Conservation (phyloP, 2,113 vertebrate species). For the Bufo bufo region DNA sequence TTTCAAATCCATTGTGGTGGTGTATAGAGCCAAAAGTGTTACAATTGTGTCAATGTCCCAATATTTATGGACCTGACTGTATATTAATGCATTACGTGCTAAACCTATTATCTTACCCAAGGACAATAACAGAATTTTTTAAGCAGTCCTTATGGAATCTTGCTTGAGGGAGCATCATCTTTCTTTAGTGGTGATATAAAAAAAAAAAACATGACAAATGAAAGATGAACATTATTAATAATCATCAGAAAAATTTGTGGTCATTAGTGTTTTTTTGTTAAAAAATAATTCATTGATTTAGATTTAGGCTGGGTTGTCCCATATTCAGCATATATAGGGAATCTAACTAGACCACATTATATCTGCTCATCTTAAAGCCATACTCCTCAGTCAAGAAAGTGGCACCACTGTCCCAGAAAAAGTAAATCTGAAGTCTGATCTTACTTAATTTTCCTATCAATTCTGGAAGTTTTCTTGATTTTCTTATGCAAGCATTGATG, state of each 20-base stretch:
- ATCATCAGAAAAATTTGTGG: too few species aligned
- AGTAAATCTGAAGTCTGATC: constrained; percentile 2
- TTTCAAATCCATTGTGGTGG: too few species aligned
- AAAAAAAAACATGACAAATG: neutral
- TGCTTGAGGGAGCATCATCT: neutral
- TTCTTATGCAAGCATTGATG: neutral
- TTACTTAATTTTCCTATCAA: constrained; percentile 1
- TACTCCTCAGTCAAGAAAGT: constrained; percentile 14
- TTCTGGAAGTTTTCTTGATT: neutral
- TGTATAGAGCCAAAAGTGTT: too few species aligned
- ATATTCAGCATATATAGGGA: constrained; percentile 13
- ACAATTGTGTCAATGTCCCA: too few species aligned
- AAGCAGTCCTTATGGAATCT: neutral
- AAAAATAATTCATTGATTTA: neutral
- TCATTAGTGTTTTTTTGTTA: too few species aligned
- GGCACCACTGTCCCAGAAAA: neutral
- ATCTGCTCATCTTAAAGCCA: constrained; percentile 22
- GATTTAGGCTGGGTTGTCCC: neutral
- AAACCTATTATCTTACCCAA: too few species aligned
- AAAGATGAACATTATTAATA: neutral
- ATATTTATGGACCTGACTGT: too few species aligned
- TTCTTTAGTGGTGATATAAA: neutral
- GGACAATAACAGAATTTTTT: too few species aligned
- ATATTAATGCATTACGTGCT: too few species aligned
- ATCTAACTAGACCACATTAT: constrained; percentile 31